Evolutionary conservation across 2,113 vertebrate genomes (phyloP).

Genomic region (Gambusia affinis): DNA sequence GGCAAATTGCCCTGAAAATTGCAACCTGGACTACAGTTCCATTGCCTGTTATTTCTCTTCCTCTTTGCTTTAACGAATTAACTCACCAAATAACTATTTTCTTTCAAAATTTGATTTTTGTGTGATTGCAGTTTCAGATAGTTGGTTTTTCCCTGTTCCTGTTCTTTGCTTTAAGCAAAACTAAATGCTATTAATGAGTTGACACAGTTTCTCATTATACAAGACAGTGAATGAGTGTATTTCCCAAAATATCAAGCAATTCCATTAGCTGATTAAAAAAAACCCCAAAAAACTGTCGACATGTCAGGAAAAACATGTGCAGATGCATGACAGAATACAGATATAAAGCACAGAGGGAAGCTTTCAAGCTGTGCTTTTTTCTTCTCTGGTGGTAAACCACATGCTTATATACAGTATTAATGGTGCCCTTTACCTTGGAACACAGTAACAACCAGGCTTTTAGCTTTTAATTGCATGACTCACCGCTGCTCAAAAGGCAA

Average conservation of each 20-base stretch:
- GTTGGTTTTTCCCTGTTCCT: no score
- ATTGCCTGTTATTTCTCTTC: no score
- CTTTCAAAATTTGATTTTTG: no score
- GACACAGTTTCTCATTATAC: not conserved
- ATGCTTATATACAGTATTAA: conserved; percentile 48
- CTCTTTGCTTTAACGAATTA: no score
- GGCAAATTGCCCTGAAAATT: no score
- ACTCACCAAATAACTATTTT: no score
- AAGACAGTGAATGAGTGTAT: not conserved
- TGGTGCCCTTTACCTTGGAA: conserved; percentile 49
- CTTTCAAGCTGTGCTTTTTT: conserved; percentile 39
- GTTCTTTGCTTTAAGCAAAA: not conserved
- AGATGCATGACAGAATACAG: conserved; percentile 38
- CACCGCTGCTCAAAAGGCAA: conserved; percentile 44
- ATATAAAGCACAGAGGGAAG: conserved; percentile 15
- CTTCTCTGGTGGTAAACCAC: conserved; percentile 26
- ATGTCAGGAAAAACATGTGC: conserved; percentile 17
- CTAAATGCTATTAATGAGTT: not conserved
- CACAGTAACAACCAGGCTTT: conserved; percentile 42
- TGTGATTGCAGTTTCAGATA: no score
- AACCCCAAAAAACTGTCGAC: not conserved
- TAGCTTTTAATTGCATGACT: conserved; percentile 63
- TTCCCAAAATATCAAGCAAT: conserved; percentile 15
- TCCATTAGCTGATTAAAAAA: not conserved
- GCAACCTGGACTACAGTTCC: no score